Evolutionary conservation across 2,888 invertebrate species (phyloP).

Genomic region (Dascillus cervinus): DNA sequence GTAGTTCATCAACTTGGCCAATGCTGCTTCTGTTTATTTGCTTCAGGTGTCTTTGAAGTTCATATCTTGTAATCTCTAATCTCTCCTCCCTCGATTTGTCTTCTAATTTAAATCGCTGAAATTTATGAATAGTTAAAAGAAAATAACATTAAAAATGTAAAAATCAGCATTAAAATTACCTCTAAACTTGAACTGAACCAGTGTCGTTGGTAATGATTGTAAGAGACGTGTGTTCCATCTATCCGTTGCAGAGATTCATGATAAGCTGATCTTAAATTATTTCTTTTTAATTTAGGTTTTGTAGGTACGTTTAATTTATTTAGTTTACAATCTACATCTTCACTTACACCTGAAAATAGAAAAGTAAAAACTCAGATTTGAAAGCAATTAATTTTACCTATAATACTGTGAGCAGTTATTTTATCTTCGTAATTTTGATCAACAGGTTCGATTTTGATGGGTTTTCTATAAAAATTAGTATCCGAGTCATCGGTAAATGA

Average conservation of each 20-base stretch:
- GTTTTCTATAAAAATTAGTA: no score
- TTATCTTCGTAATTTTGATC: conserved; percentile 28
- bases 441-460: conserved; percentile 17
- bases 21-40: conserved; percentile 39
- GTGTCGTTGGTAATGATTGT: conserved; percentile 39
- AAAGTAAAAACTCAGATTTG: background rate
- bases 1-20: conserved; percentile 38
- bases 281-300: conserved; percentile 27
- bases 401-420: conserved; percentile 41
- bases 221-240: conserved; percentile 26
- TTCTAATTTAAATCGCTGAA: conserved; percentile 38
- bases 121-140: conserved; percentile 8
- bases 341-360: conserved; percentile 29
- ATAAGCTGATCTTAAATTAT: conserved; percentile 31
- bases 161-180: conserved; percentile 21
- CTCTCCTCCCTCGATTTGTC: conserved; percentile 40
- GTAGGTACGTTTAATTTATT: conserved; percentile 19
- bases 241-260: conserved; percentile 40
- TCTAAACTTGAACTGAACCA: conserved; percentile 41
- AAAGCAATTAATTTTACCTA: conserved; percentile 27
- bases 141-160: background rate
- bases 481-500: no score
- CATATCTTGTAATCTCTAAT: conserved; percentile 40
- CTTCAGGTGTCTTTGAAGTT: conserved; percentile 36
- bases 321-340: conserved; percentile 21